Base-by-base conservation (phyloP, 2,888 invertebrate species). In the Nomada flava region DNA sequence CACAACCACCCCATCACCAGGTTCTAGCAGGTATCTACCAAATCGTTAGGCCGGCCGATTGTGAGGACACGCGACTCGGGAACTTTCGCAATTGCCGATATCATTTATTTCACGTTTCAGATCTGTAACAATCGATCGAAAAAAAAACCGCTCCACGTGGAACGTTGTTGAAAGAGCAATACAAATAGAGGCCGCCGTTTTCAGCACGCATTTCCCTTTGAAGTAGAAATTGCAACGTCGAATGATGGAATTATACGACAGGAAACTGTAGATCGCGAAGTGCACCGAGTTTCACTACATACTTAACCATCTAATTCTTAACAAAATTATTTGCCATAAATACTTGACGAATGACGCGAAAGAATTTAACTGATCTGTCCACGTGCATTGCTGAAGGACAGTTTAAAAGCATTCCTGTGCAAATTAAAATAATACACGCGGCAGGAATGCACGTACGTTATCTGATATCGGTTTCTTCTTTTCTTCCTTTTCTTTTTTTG, bases 341-440 rank as follows among this genome's bases (percentile, higher is more conserved):
- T 80, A 83, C 80, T 76, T 63, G 59, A 29, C 47, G 76, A 74
- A 78, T 10, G 68, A 52, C 57, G 67, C 29, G 64, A 64, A 64
- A 57, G 67, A 55, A 75, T 59, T 57, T 52, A 77, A 72, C 57
- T 47, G 71, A 84, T 86, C 84, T 64, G 57, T 65, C 76, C 36
- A 18, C 62, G 50, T 71, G 71, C 73, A 71, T 72, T 76, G 64
- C 57, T 69, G 74, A 87, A 79, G 18, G 70, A 87, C 85, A 87
- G 60, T 85, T 86, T 85, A 85, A 86, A 86, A 77, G 86, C 85
- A 75, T 87, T 87, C 68, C 87, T 50, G 13, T 84, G 79, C 85
- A 82, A 82, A 75, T 75, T 68, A 74, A 87, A 82, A 82, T 77
- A 75, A 76, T 72, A 82, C 57, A 69, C 36, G 36, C 36, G 63